Conservation (phyloP, 23 tunicate species). For the Halocynthia aurantium region DNA sequence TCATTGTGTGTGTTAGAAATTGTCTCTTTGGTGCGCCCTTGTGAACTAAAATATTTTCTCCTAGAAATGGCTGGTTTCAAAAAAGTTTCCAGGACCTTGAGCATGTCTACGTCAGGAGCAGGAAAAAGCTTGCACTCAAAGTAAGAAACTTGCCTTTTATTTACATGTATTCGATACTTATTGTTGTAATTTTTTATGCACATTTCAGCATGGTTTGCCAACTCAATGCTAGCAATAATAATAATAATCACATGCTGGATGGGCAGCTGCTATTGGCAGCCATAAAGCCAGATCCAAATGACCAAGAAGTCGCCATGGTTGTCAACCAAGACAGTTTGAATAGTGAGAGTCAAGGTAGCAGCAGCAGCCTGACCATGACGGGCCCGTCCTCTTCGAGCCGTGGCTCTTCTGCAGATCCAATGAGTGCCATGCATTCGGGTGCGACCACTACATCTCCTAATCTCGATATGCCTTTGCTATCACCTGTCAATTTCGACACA, state of each 20-base stretch:
- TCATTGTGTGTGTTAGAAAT: too few species aligned
- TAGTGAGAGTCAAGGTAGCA: slow-evolving; percentile 8
- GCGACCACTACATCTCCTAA: background rate
- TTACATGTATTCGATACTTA: too few species aligned
- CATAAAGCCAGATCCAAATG: slow-evolving; percentile 43
- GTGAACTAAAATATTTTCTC: too few species aligned
- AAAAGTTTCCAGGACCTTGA: too few species aligned
- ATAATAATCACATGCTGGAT: background rate
- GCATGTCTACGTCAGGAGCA: too few species aligned
- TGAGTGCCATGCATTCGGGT: background rate
- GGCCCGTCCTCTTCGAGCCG: slow-evolving; percentile 30
- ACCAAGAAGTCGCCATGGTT: slow-evolving; percentile 92
- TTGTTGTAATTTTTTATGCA: too few species aligned
- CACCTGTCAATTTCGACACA: slow-evolving; percentile 2
- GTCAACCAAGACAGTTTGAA: slow-evolving; percentile 15
- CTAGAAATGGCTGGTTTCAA: too few species aligned
- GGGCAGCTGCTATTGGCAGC: background rate
- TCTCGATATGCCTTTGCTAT: background rate
- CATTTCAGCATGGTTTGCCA: too few species aligned
- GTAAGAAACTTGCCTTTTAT: too few species aligned
- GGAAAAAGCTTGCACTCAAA: too few species aligned
- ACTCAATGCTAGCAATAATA: too few species aligned
- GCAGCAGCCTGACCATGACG: slow-evolving; percentile 18
- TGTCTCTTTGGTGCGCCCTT: too few species aligned
- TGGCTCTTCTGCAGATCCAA: slow-evolving; percentile 28